A percentile compares a stretch with the other conserved stretches of the same genome.
Evolutionary conservation across 2,888 invertebrate species (phyloP).

Genomic region (Proisotoma minuta): DNA sequence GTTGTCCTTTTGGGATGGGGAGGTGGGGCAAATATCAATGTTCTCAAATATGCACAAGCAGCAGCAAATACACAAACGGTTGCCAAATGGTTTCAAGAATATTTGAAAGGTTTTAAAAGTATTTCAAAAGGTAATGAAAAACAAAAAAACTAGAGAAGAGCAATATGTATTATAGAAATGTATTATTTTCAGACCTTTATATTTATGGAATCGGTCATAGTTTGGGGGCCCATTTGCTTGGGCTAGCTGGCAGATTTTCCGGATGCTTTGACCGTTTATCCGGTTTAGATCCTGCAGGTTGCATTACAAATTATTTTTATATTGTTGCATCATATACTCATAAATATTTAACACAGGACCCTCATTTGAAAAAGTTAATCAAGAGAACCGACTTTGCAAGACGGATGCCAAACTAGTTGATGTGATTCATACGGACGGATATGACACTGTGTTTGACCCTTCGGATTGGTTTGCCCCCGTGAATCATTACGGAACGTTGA

Average conservation of each 20-base stretch:
- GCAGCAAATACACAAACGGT: slow-evolving; percentile 38
- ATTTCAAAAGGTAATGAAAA: slow-evolving; percentile 1
- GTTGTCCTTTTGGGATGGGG: slow-evolving; percentile 36
- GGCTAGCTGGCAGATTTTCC: slow-evolving; percentile 26
- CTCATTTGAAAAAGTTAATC: slow-evolving; percentile 31
- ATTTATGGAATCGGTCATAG: slow-evolving; percentile 36
- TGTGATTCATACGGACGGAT: slow-evolving; percentile 39
- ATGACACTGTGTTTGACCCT: slow-evolving; percentile 30
- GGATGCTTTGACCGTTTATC: slow-evolving; percentile 31
- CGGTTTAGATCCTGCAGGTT: slow-evolving; percentile 37
- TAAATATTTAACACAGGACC: no score
- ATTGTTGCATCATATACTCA: background rate
- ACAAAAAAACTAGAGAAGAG: background rate
- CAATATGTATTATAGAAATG: background rate
- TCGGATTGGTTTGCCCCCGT: slow-evolving; percentile 35
- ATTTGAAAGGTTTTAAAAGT: slow-evolving; percentile 17
- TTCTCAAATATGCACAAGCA: slow-evolving; percentile 32
- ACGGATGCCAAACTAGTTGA: slow-evolving; percentile 36
- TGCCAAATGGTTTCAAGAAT: slow-evolving; percentile 27
- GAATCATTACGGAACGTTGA: slow-evolving; percentile 39
- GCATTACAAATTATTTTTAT: background rate
- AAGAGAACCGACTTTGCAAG: slow-evolving; percentile 24
- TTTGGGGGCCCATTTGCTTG: slow-evolving; percentile 36
- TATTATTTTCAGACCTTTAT: slow-evolving; percentile 1
- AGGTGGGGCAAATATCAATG: slow-evolving; percentile 30